Conservation (phyloP, 2,888 invertebrate genomes). For the Dicranocentrus wangi region DNA sequence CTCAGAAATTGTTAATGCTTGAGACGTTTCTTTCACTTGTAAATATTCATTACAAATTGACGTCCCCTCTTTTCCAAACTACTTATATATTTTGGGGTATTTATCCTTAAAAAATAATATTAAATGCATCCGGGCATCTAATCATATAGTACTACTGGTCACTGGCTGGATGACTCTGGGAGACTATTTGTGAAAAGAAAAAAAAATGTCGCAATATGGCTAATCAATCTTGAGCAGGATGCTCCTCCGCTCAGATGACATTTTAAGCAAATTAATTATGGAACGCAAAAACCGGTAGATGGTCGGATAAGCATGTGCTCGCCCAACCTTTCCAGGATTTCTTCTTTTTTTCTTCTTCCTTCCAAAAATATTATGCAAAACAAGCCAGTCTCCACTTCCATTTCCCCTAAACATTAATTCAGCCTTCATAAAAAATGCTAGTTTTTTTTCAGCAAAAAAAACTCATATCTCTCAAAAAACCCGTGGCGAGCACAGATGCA, state of each 20-base stretch:
- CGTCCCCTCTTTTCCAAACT: not conserved
- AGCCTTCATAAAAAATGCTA: too few species aligned
- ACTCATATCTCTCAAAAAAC: too few species aligned
- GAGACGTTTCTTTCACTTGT: conserved; percentile 43
- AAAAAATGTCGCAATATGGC: conserved; percentile 3
- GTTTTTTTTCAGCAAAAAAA: too few species aligned
- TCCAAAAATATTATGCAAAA: too few species aligned
- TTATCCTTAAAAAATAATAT: not conserved
- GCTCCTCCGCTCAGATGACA: not conserved
- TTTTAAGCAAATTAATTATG: conserved; percentile 6
- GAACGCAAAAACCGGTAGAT: not conserved
- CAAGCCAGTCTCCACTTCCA: too few species aligned
- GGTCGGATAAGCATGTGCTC: too few species aligned
- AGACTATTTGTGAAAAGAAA: too few species aligned
- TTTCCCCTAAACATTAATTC: too few species aligned
- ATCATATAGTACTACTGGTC: too few species aligned
- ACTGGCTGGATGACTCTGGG: too few species aligned
- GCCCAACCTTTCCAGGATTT: too few species aligned
- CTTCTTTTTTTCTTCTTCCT: not conserved
- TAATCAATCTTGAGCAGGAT: conserved; percentile 25
- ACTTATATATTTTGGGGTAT: not conserved
- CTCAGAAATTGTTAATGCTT: conserved; percentile 25
- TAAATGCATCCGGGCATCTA: too few species aligned
- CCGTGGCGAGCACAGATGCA: conserved; percentile 60
- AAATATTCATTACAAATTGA: conserved; percentile 54